Percentiles rank a stretch among this genome's conserved stretches.
phyloP scores from a whole-genome alignment of 2,113 vertebrate genomes.

The Oplegnathus fasciatus region DNA sequence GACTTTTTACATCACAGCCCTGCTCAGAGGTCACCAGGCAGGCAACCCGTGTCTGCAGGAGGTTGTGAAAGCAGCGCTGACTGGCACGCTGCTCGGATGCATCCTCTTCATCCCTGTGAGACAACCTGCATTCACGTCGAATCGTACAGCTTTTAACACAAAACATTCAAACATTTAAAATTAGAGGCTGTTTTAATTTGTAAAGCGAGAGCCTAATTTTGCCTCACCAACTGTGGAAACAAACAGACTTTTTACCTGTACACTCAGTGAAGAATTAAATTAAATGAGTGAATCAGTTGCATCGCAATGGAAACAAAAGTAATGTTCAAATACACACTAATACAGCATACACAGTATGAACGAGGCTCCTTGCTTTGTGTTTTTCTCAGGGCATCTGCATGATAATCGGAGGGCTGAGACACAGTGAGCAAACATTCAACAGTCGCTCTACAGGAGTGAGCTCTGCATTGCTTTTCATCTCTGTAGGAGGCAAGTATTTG shows the following conservation, averaged over 20 bases:
- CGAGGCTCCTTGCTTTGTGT: background rate
- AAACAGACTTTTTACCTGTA: no score
- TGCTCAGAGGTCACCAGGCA: conserved; percentile 86
- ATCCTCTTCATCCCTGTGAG: conserved; percentile 91
- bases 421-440: conserved; percentile 92
- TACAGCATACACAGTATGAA: background rate
- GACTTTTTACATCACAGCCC: conserved; percentile 92
- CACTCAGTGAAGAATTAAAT: no score
- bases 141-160: background rate
- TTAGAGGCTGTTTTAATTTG: background rate
- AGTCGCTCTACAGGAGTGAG: conserved; percentile 89
- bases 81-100: conserved; percentile 90
- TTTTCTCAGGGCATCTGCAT: conserved; percentile 89
- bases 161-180: background rate
- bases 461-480: conserved; percentile 90
- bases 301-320: background rate
- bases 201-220: background rate
- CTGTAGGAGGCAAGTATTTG: conserved; percentile 86
- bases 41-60: conserved; percentile 89
- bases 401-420: conserved; percentile 90
- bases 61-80: conserved; percentile 89
- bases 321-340: background rate
- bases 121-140: background rate
- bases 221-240: background rate
- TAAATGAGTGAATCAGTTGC: background rate